Conservation (phyloP, 2,113 vertebrate species). For the rabbit (Oryctolagus cuniculus) region mOryCun1.1 NC_091438.1:131975501-131976000, state of each 20-base stretch:
- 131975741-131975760: background rate
- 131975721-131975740: background rate
- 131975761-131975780: background rate
- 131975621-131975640: background rate
- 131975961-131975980: too few species aligned
- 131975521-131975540: fast-evolving
- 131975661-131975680: background rate
- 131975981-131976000: background rate
- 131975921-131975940: background rate
- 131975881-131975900: background rate
- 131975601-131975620: background rate
- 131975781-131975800: background rate
- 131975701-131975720: background rate
- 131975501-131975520: background rate
- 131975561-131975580: background rate
- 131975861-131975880: too few species aligned
- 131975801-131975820: background rate
- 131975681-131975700: background rate
- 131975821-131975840: background rate
- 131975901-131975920: background rate
- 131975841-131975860: background rate
- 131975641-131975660: background rate
- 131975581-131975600: background rate
- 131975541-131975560: background rate
- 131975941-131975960: background rate